Base-by-base conservation (phyloP, 2,888 invertebrate genomes). In the Anaspis maculata region DNA sequence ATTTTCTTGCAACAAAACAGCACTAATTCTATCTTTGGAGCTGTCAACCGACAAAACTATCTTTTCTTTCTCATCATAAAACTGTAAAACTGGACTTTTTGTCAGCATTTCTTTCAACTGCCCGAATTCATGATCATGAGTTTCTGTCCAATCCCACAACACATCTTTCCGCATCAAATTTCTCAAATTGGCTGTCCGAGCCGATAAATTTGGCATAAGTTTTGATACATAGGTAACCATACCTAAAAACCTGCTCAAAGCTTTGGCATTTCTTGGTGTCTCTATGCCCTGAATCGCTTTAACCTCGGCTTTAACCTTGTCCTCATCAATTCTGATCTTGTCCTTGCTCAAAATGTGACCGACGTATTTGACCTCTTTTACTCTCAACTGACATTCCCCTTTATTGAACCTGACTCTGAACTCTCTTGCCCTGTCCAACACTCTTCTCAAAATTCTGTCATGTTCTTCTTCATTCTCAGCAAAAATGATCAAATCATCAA, bases 401-500 rank as follows among this genome's bases (percentile, higher is more conserved):
- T 21, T 15, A 32, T 47, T 46, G 28, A 50, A 50, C 36, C 32
- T 48, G 3, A 47, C 32, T 9, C 34, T 37, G 13, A 13, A 19
- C 27, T 32, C 34, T 31, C 23, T 32, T 5, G 48, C 49, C 34
- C 39, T 30, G 24, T 41, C 12, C 13, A 50, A 32, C 10, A 50
- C 41, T 30, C 44, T 13, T 27, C 39, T 15, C 10, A 48, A 22
- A 12, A 40, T 46, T 27, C 25, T 9, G 9, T 49, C 37, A 23
- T 46, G 49, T 30, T 54, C 41, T 25, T 45, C 31, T 39, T 42
- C 27, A 14, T 32, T 44, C 31, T 44, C 31, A 13, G 41, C 48
- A 28, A 37, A 39, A 15, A 53, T 41, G n/a, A 49, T 35, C 13
- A 43, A 34, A 26, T 52, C 49, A 28, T 52, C 52, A 32, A 53